Base-by-base conservation (phyloP, 1,140 invertebrate genomes). In the Meloidogyne exigua region DNA sequence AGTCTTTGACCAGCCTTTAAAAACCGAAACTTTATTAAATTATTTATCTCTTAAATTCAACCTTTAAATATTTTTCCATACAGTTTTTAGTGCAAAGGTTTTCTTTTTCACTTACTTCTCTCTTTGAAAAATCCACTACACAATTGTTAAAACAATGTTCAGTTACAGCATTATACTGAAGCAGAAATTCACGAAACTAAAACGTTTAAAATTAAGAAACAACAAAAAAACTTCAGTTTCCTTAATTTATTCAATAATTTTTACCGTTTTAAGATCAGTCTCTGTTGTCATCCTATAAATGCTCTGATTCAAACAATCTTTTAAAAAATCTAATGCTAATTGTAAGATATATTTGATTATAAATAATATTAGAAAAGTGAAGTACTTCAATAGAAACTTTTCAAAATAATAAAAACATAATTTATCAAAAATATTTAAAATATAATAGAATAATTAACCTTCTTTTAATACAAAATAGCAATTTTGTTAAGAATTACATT, bases 111-210 rank as follows among this genome's bases (percentile, higher is more conserved):
- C 71, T 83, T 0, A 84, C 83, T 10, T 73, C 77, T 76, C 83
- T 67, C 21, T 67, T 64, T 28, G 80, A 83, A 76, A 85, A 83
- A 72, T 85, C 84, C 3, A 67, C 66, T 32, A 85, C 80, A 65
- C 84, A 85, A 13, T 82, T 44, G 9, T 49, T 74, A 63, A 85
- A 85, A 69, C 84, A 85, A 49, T 79, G 78, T 44, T 85, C 84
- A 7, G 82, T 87, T 23, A 85, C 84, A n/a, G 36, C 62, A 57
- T 85, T 85, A 72, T 85, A 85, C 68, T 85, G 85, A 66, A 83
- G 76, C 12, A 85, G 76, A 75, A 85, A 87, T n/a, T 87, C 84
- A 11, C 81, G 73, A 62, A 85, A 85, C 21, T 32, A 32, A 32
- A 32, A 32, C 7, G 2, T 32, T 73, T 26, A 71, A 73, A 71